Base-by-base conservation (phyloP, 2,113 vertebrate genomes). In the Otus sunia region DNA sequence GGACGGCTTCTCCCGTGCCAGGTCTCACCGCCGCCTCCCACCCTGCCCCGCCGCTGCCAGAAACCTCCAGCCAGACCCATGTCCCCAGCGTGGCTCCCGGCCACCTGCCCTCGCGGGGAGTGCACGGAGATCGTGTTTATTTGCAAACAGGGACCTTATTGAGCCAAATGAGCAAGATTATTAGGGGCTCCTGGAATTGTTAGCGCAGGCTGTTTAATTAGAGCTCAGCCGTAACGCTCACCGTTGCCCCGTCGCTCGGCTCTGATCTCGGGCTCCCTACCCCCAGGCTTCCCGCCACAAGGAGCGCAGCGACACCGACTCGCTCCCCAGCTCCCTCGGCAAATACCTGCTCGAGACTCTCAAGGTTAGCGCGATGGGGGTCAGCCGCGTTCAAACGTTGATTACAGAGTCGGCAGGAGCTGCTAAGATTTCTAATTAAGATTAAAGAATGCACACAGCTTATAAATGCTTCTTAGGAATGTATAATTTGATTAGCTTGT, bases 341-440 rank as follows among this genome's bases (percentile, higher is more conserved):
- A 15, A 10, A 19, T 47, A 50, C 92, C 82, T 56, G 76, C 91
- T 59, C 81, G 4, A 78, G 89, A 5, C 96, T 84, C 92, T 97
- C 97, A 96, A 97, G 98, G 97, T 96, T 93, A 94, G 96, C 39
- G 0, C 82, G 15, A 4, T 15, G 97, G 96, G 97, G 97, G 97
- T 97, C 97, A 97, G 96, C 53, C 23, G 22, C 84, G 29, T 96
- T 96, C 96, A 81, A 88, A 72, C 47, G 91, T 67, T 97, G 98
- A 97, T 97, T 98, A 94, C 97, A 83, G 97, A 97, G 97, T 63
- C 36, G 49, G 97, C 97, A 91, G 96, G 97, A 98, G 97, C 98
- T 15, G 94, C 97, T 97, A 52, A 97, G 98, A 98, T 98, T 98
- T 98, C 97, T 98, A 97, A 98, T 98, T 98, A 98, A 98, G 98